A percentile compares a stretch with the other conserved stretches of the same genome.
These are phyloP conservation scores for Rhegmatorhina hoffmannsi DNA, from an alignment of 2,113 vertebrate species.

Conservation along the genomic window DNA sequence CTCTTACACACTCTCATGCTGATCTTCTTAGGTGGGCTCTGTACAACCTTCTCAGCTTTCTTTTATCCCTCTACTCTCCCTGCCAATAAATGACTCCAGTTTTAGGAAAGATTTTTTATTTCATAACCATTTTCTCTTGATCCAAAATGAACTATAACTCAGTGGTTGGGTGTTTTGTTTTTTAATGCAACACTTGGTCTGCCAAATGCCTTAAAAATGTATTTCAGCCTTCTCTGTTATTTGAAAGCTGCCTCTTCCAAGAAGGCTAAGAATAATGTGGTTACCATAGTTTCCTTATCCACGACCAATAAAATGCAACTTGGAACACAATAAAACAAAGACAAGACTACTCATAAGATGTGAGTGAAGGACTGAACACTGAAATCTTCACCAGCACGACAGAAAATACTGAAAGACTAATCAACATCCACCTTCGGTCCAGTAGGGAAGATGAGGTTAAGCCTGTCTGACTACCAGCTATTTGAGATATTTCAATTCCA, in stretches of 20 bases:
- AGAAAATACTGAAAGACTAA: neutral
- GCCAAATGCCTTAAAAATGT: slow-evolving; percentile 42
- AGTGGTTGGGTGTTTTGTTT: slow-evolving; percentile 3
- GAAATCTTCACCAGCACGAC: neutral
- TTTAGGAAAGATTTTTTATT: slow-evolving; percentile 47
- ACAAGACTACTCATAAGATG: neutral
- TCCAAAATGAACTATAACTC: neutral
- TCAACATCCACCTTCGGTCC: neutral
- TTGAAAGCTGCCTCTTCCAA: slow-evolving; percentile 31
- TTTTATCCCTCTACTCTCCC: neutral
- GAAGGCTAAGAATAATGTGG: slow-evolving; percentile 19
- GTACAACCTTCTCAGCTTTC: slow-evolving; percentile 15
- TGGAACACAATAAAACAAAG: slow-evolving; percentile 5
- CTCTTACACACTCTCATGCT: neutral
- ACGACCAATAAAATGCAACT: neutral
- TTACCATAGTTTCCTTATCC: slow-evolving; percentile 55
- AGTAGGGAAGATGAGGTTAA: neutral
- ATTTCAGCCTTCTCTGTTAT: slow-evolving; percentile 35
- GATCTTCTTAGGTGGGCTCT: slow-evolving; percentile 55
- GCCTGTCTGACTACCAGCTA: neutral
- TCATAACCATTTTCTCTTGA: neutral
- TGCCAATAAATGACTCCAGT: slow-evolving; percentile 18
- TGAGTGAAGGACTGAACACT: neutral
- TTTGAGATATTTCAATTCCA: neutral
- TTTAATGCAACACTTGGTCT: slow-evolving; percentile 1